A percentile compares a stretch with the other conserved stretches of the same genome.
These are phyloP conservation scores for Ariopsis seemanni DNA, from an alignment of 2,113 vertebrate genomes.

Conservation along the genomic window DNA sequence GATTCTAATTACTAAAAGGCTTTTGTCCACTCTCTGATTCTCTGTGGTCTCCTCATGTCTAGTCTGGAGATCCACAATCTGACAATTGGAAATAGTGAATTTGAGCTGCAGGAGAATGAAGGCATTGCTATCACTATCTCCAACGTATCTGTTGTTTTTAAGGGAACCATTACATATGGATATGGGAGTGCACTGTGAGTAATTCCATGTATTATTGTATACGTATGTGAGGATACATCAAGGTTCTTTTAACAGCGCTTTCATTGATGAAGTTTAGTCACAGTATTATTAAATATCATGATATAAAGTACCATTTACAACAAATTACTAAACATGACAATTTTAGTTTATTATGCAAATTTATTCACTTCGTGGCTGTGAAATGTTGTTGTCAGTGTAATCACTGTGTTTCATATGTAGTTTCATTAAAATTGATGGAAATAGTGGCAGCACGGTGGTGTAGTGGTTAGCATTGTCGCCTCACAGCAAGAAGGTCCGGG, in stretches of 20 bases:
- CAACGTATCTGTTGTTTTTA: conserved; percentile 76
- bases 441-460: no score
- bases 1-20: background rate
- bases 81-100: conserved; percentile 76
- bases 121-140: conserved; percentile 73
- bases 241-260: background rate
- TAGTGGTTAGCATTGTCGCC: no score
- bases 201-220: conserved; percentile 1
- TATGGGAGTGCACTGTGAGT: conserved; percentile 82
- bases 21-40: background rate
- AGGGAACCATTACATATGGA: conserved; percentile 78
- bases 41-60: background rate
- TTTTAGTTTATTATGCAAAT: background rate
- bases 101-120: conserved; percentile 71
- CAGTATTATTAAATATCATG: no score
- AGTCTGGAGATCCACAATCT: conserved; percentile 83
- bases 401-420: background rate
- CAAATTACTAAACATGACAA: background rate
- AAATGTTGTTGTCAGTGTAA: background rate
- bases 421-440: background rate
- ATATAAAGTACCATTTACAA: background rate
- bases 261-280: background rate
- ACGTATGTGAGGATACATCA: background rate
- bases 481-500: no score
- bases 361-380: background rate